Base-by-base conservation (phyloP, 2,888 invertebrate genomes). In the Enchytraeus crypticus region DNA sequence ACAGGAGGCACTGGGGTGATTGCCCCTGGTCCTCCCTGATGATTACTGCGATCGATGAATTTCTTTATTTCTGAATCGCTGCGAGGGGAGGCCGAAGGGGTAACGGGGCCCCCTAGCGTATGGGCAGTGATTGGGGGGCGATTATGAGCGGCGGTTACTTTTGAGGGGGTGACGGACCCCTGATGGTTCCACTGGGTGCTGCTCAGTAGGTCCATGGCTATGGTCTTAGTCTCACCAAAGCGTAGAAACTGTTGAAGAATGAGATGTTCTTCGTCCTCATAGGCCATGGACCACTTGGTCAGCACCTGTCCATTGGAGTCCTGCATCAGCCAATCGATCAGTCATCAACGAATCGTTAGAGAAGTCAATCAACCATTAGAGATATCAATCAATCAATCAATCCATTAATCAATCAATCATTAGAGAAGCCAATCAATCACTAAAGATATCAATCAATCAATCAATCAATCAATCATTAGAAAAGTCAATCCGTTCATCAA, bases 211-310 rank as follows among this genome's bases (percentile, higher is more conserved):
- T 82, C 85, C 71, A 87, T 86, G 70, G 87, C 87, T 74, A 88
- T 85, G 70, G 89, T 87, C 78, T 89, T 85, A 65, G 91, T 91
- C 83, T 90, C 90, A 74, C 88, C 88, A 73, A 91, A 88, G 73
- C 90, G 85, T 72, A 92, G 85, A 79, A 92, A 91, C 82, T 92
- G 90, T 79, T 91, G 90, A 70, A 92, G 84, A 70, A 91, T 90
- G 82, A 91, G 84, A 77, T 88, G 88, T 83, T 92, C 91, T 81
- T 92, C 91, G 79, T 90, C 88, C 74, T 86, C 84, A 72, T 87
- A 88, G 77, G 89, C 88, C 77, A 90, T 87, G 75, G 86, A 87
- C 91, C 91, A 91, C 84, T 88, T 86, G 83, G 90, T 90, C 80
- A 90, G 84, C 76, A 88, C 84, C 79, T 85, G 85, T 72, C 89